Evolutionary conservation across 2,797 vertebrate genomes (phyloP).

Genomic region (Artibeus lituratus): DNA sequence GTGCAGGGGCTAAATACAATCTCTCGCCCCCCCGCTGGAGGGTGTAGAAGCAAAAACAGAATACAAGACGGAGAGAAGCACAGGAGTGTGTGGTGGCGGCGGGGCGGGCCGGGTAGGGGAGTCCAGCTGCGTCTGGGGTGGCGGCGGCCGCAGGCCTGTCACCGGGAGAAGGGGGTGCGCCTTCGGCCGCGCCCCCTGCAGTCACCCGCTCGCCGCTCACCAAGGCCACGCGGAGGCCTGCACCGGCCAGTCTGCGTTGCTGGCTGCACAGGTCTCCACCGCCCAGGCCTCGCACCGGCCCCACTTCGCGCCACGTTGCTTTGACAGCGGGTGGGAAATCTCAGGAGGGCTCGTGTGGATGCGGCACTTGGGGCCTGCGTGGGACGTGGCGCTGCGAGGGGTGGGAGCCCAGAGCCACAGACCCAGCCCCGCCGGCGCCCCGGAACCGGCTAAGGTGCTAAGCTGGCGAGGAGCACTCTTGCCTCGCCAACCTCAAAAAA

Average conservation of each 20-base stretch:
- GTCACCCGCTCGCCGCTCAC: slow-evolving; percentile 78
- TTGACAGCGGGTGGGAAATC: slow-evolving; percentile 48
- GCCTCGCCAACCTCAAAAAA: slow-evolving; percentile 60
- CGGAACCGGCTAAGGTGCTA: slow-evolving; percentile 58
- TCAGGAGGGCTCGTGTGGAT: slow-evolving; percentile 16
- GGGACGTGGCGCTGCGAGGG: background rate
- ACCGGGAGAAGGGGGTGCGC: slow-evolving; percentile 72
- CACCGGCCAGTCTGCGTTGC: slow-evolving; percentile 68
- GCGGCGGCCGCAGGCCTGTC: slow-evolving; percentile 69
- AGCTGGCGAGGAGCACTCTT: slow-evolving; percentile 35
- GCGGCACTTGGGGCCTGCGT: background rate
- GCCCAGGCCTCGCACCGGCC: slow-evolving; percentile 35
- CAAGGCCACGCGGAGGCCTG: slow-evolving; percentile 72
- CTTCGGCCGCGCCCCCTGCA: slow-evolving; percentile 66
- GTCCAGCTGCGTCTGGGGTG: slow-evolving; percentile 68
- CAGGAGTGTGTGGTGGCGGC: slow-evolving; percentile 32
- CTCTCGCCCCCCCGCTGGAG: slow-evolving; percentile 64
- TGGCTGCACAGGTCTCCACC: slow-evolving; percentile 28
- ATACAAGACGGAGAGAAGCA: slow-evolving; percentile 27
- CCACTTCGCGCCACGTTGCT: slow-evolving; percentile 72
- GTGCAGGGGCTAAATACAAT: background rate
- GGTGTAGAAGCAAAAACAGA: slow-evolving; percentile 42
- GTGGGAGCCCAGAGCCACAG: slow-evolving; percentile 36
- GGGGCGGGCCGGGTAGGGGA: slow-evolving; percentile 45
- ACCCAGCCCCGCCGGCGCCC: slow-evolving; percentile 48